Percentiles rank a stretch among this genome's conserved stretches.
Evolutionary conservation across 1,140 invertebrate genomes (phyloP).

Genomic region (Drosophila navojoa): DNA sequence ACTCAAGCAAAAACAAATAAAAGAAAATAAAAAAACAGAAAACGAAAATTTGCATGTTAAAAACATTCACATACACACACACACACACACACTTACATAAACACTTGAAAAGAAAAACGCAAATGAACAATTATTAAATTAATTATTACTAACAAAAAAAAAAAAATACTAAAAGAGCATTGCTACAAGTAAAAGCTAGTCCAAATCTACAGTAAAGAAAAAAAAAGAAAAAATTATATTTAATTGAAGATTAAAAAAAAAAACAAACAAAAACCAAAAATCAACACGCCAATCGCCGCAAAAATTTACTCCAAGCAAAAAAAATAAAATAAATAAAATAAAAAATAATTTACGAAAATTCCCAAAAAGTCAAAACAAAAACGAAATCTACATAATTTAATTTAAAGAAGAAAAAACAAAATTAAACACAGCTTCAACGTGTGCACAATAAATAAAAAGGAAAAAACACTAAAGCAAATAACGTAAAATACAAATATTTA

Average conservation of each 20-base stretch:
- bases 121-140: slow-evolving; percentile 47
- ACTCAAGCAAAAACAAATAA: slow-evolving; percentile 30
- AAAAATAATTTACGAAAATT: slow-evolving; percentile 48
- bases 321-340: slow-evolving; percentile 51
- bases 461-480: slow-evolving; percentile 32
- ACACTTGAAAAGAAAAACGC: slow-evolving; percentile 33
- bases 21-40: not conserved
- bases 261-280: slow-evolving; percentile 20
- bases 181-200: slow-evolving; percentile 72
- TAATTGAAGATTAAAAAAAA: slow-evolving; percentile 48
- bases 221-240: slow-evolving; percentile 47
- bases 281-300: slow-evolving; percentile 70
- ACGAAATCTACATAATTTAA: slow-evolving; percentile 29
- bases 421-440: slow-evolving; percentile 58
- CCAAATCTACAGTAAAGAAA: slow-evolving; percentile 68
- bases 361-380: slow-evolving; percentile 43
- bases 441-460: slow-evolving; percentile 54
- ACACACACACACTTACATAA: slow-evolving; percentile 18
- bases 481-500: slow-evolving; percentile 12
- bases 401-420: slow-evolving; percentile 52
- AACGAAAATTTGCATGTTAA: slow-evolving; percentile 49
- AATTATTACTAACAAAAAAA: slow-evolving; percentile 50
- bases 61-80: slow-evolving; percentile 21
- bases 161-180: slow-evolving; percentile 47
- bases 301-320: slow-evolving; percentile 57